Base-by-base conservation (phyloP, 2,797 vertebrate genomes). In the Lithobates pipiens region DNA sequence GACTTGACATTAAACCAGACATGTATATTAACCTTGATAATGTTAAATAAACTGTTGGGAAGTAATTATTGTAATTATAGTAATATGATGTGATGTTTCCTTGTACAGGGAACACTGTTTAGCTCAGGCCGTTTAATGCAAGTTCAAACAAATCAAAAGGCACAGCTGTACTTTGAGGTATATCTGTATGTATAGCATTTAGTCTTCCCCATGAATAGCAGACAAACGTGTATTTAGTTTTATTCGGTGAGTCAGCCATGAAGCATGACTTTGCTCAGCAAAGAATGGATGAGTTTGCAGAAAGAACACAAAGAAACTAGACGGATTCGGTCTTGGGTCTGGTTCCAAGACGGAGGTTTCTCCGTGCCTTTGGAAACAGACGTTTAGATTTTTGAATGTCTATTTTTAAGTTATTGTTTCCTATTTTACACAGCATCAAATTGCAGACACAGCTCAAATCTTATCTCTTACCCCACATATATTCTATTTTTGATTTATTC, bases 131-230 rank as follows among this genome's bases (percentile, higher is more conserved):
- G 39, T 39, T 39, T 39, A 39, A 9, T 63, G 18, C 79, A 61
- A 69, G 79, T 72, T 81, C 15, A 39, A 69, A 63, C 79, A 61
- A 54, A 80, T 18, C 3, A 32, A 81, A 78, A 72, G 83, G 83
- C 32, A 69, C 68, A 73, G 76, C 29, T 21, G 32, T 27, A 13
- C 77, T 78, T 84, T 77, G 76, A 84, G 78, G 83, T 25, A 65
- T 71, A n/a, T 81, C 25, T 81, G 79, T 81, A 73, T 36, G 79
- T 81, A 63, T 36, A 81, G 57, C 32, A 39, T 73, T 36, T 70
- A 54, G 29, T 23, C 67, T 23, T 57, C 32, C 57, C 34, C 69
- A 72, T 54, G 39, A 81, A 81, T 61, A 81, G 79, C 68, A 71
- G 46, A 61, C n/a, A 18, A 61, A 65, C 61, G 23, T 39, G 46